These are phyloP conservation scores for Gallinago paraguaiae DNA, from an alignment of 2,113 vertebrate species.

Conservation along the genomic window DNA sequence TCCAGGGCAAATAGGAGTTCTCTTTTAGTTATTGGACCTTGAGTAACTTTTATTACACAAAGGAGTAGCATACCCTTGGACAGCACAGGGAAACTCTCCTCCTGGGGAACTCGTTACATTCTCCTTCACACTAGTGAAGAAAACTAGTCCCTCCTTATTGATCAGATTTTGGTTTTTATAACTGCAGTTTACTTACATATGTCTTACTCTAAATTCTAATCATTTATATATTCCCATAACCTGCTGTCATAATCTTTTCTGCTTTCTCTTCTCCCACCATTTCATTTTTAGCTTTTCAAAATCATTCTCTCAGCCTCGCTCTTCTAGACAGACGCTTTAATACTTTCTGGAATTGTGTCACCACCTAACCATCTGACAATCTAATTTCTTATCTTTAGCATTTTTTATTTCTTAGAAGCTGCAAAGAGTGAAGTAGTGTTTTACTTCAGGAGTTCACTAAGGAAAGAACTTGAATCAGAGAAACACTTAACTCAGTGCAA, in stretches of 20 bases:
- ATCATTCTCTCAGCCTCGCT: neutral
- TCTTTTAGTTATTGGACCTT: neutral
- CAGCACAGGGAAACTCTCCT: rapidly evolving
- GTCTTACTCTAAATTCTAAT: neutral
- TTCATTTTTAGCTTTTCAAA: neutral
- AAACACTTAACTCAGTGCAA: neutral
- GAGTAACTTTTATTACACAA: neutral
- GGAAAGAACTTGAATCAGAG: neutral
- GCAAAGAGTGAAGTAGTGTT: neutral
- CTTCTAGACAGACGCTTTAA: neutral
- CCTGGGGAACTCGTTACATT: neutral
- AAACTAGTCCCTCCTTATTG: neutral
- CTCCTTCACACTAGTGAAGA: neutral
- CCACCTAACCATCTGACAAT: neutral
- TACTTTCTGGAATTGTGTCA: neutral
- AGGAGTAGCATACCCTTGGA: neutral
- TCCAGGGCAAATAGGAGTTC: neutral
- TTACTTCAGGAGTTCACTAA: neutral
- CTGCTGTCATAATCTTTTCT: neutral
- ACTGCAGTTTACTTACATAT: neutral
- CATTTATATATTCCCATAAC: neutral
- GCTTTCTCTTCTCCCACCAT: neutral
- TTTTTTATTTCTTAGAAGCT: neutral
- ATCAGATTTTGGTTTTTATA: neutral
- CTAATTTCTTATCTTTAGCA: neutral